Conservation (phyloP, 2,113 vertebrate genomes). For the Butorides virescens region DNA sequence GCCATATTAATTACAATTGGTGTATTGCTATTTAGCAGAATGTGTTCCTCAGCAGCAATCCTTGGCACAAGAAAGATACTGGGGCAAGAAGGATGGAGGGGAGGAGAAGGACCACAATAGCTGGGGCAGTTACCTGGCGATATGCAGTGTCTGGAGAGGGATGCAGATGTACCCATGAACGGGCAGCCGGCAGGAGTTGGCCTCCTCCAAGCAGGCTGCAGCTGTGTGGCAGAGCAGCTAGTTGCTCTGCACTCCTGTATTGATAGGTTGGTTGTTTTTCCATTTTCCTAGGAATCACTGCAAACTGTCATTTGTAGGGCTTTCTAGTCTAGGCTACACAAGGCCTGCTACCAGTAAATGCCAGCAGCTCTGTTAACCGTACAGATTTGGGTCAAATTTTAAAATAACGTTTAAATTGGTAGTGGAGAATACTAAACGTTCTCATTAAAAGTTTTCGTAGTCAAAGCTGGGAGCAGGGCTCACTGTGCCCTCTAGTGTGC, state of each 20-base stretch:
- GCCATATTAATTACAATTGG: background rate
- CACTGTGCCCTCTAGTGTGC: conserved; percentile 35
- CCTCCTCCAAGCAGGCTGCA: background rate
- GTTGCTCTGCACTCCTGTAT: background rate
- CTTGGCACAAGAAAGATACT: background rate
- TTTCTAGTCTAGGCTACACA: background rate
- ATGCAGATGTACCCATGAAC: background rate
- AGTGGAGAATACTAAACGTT: background rate
- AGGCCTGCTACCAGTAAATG: background rate
- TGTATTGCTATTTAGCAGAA: background rate
- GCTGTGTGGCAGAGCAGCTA: background rate
- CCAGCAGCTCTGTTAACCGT: background rate
- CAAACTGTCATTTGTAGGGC: background rate
- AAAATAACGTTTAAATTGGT: background rate
- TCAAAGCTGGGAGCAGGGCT: background rate
- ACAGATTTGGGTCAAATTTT: background rate
- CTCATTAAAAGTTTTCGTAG: background rate
- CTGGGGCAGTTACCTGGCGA: background rate
- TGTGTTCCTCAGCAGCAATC: background rate
- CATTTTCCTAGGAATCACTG: background rate
- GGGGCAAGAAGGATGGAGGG: background rate
- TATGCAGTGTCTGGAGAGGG: background rate
- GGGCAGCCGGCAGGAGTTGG: background rate
- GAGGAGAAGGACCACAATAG: background rate
- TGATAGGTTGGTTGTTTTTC: background rate